Base-by-base conservation (phyloP, 92 coral and sea anemone species). In the Phenganax stokvisi region DNA sequence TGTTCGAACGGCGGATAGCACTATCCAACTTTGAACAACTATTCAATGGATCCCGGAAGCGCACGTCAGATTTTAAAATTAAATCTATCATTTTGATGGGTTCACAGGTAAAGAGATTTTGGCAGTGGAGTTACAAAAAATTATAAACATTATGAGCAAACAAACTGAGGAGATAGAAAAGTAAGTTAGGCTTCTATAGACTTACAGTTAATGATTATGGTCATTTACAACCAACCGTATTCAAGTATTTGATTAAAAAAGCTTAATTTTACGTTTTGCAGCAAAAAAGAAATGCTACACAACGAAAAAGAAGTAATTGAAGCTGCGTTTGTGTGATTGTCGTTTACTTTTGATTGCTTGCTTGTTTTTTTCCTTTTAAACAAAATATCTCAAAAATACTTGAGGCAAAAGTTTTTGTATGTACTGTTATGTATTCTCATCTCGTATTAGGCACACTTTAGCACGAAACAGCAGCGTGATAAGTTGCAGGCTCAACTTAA, bases 91-190 rank as follows among this genome's bases (percentile, higher is more conserved):
- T 73, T 73, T 15, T n/a, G 44, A 10, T 52, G 25, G 3, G 47
- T 68, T 37, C 5, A 37, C 58, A 91, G 97, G 88, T 69, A 87
- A 70, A 85, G 92, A 85, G 55, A 56, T 89, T 55, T 79, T 93
- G 71, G 97, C 89, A 75, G 71, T 72, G 65, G 97, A 93, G 51
- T 85, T 93, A 13, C 87, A 89, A 74, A 89, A 80, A 44, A 90
- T 93, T 70, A 51, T 91, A 9, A 59, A 78, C 83, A 86, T 94
- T 11, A 81, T 93, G 69, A 90, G 78, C 37, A 81, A 74, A 80
- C 97, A 93, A 84, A 92, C 80, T 70, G 97, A 93, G 17, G 80
- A 57, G 20, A 93, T 93, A 61, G 91, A 87, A 56, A 92, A 86
- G 97, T 91, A 82, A 86, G 87, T 31, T 13, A 59, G 27, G 27